These are phyloP conservation scores for Phataginus tricuspis DNA, from an alignment of 2,797 vertebrate genomes.

Conservation along the genomic window DNA sequence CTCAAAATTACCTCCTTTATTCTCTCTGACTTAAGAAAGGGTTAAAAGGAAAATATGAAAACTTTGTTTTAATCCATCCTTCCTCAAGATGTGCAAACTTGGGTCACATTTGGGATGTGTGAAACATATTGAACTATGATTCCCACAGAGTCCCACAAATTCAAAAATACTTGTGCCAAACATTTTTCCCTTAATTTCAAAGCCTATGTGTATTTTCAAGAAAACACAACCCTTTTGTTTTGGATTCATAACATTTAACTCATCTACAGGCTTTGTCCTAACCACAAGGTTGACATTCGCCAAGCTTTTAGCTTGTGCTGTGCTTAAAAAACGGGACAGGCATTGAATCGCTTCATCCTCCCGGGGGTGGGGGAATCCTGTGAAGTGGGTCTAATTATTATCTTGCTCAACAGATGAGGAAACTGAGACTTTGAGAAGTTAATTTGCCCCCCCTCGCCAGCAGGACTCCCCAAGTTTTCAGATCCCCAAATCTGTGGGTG, in stretches of 20 bases:
- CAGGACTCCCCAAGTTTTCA: background rate
- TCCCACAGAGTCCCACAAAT: conserved; percentile 45
- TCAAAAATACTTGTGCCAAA: conserved; percentile 57
- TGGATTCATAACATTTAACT: conserved; percentile 32
- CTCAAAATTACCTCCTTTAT: conserved; percentile 7
- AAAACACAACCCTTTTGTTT: conserved; percentile 57
- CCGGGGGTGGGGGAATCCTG: background rate
- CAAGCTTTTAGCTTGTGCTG: background rate
- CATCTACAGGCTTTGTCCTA: background rate
- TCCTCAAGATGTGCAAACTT: conserved; percentile 34
- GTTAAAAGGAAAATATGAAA: background rate
- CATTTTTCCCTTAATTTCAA: conserved; percentile 57
- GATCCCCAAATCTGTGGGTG: background rate
- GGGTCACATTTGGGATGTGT: background rate
- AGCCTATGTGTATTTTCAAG: conserved; percentile 47
- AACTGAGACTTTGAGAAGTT: background rate
- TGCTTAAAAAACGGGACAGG: background rate
- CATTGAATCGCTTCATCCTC: background rate
- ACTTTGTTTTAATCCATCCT: background rate
- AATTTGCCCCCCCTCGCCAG: background rate
- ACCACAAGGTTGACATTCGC: background rate
- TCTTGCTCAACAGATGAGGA: conserved; percentile 22
- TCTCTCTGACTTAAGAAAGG: background rate
- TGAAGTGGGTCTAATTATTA: background rate
- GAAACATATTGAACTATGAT: conserved; percentile 63